phyloP scores from a whole-genome alignment of 2,113 vertebrate species.

The Ciconia maguari region DNA sequence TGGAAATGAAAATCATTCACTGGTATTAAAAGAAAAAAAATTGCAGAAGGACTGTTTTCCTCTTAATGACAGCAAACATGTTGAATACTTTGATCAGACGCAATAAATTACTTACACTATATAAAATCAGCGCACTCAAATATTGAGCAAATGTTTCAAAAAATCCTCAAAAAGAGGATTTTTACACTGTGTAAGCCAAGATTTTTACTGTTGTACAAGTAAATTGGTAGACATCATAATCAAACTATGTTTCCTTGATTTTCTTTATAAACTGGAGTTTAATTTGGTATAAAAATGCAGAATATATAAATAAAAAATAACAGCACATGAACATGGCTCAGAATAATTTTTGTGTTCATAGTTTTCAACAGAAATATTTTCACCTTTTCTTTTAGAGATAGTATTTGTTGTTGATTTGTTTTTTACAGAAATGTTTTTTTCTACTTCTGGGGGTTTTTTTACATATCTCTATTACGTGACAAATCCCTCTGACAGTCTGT shows the following conservation, averaged over 20 bases:
- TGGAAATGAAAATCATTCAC: background rate
- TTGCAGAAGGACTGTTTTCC: background rate
- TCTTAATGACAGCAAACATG: background rate
- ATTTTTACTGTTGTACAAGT: background rate
- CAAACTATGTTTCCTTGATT: background rate
- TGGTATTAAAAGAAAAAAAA: background rate
- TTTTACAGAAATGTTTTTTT: background rate
- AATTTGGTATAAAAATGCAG: background rate
- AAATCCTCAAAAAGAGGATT: background rate
- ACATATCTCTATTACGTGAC: background rate
- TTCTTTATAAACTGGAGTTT: background rate
- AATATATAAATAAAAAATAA: background rate
- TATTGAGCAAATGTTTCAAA: background rate
- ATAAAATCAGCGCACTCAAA: accelerated
- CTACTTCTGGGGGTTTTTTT: background rate
- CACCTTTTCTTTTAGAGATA: background rate
- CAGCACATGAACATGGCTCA: background rate
- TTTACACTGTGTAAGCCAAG: background rate
- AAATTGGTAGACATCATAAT: background rate
- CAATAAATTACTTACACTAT: background rate
- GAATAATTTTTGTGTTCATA: background rate
- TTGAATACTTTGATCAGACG: background rate
- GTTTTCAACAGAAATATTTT: background rate
- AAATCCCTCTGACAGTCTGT: background rate
- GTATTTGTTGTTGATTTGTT: background rate